phyloP scores from a whole-genome alignment of 2,113 vertebrate species.

The Onychorhynchus coronatus region DNA sequence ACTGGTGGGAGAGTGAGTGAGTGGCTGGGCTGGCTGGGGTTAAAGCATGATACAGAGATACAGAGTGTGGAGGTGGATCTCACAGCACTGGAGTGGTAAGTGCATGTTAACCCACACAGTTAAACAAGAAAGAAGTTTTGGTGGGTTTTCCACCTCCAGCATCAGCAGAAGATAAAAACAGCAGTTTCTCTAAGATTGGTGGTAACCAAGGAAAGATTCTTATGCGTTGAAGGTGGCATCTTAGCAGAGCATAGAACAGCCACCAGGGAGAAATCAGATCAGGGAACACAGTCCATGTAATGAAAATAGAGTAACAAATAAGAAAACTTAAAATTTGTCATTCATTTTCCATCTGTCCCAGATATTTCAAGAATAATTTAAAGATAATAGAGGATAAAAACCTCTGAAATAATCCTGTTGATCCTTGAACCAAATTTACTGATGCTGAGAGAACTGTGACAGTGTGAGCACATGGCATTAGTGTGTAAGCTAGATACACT shows the following conservation, averaged over 20 bases:
- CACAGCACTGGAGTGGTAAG: neutral
- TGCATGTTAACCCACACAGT: neutral
- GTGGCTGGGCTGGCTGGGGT: neutral
- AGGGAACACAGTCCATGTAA: neutral
- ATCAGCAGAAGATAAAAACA: neutral
- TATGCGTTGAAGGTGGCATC: neutral
- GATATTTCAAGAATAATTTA: neutral
- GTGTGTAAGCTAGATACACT: neutral
- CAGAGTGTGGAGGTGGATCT: neutral
- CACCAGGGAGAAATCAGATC: neutral
- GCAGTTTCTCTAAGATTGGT: neutral
- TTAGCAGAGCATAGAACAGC: neutral
- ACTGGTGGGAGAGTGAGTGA: neutral
- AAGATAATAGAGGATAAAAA: neutral
- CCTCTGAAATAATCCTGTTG: neutral
- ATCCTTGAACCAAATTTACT: neutral
- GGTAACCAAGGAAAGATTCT: neutral
- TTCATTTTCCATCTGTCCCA: neutral
- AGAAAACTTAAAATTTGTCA: neutral
- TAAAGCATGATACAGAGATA: neutral
- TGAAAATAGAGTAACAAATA: neutral
- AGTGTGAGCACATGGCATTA: neutral
- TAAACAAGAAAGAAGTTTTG: neutral
- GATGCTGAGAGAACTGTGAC: neutral
- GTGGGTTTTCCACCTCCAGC: neutral